A percentile compares a stretch with the other conserved stretches of the same genome.
phyloP scores from a whole-genome alignment of 2,797 vertebrate genomes.

The Neosalanx taihuensis region DNA sequence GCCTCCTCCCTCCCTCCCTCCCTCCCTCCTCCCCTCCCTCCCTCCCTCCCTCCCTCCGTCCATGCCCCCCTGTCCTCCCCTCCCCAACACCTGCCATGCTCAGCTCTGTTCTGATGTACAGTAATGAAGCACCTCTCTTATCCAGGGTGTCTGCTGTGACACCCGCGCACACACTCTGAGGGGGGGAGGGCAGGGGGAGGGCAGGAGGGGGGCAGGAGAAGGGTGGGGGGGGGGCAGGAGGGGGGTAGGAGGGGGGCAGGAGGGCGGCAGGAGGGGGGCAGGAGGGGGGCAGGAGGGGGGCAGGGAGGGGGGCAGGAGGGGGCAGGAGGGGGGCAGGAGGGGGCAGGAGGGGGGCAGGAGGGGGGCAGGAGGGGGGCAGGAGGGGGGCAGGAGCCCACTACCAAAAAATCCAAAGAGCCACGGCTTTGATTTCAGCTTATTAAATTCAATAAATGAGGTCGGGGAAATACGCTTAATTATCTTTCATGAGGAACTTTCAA shows the following conservation, averaged over 20 bases:
- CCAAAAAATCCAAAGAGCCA: neutral
- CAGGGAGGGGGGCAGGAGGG: too few species aligned
- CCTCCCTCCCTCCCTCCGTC: slow-evolving; percentile 1
- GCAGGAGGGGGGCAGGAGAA: too few species aligned
- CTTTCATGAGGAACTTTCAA: neutral
- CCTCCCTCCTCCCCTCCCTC: too few species aligned
- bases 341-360: too few species aligned
- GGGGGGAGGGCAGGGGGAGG: too few species aligned
- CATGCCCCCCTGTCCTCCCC: slow-evolving; percentile 29
- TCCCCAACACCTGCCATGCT: slow-evolving; percentile 44
- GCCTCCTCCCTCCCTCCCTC: too few species aligned
- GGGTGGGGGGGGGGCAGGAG: neutral
- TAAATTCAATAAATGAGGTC: neutral
- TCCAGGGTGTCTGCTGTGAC: slow-evolving; percentile 36
- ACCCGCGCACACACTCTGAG: slow-evolving; percentile 24
- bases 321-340: too few species aligned
- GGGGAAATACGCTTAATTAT: neutral
- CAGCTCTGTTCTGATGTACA: slow-evolving; percentile 48
- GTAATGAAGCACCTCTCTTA: slow-evolving; percentile 59
- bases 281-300: too few species aligned
- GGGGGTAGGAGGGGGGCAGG: too few species aligned
- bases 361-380: too few species aligned
- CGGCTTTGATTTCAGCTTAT: slow-evolving; percentile 8
- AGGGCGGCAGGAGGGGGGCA: too few species aligned
- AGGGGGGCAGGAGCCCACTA: too few species aligned